Percentiles rank a stretch among this genome's conserved stretches.
Conservation (phyloP, 2,113 vertebrate species). For the Phalacrocorax aristotelis region DNA sequence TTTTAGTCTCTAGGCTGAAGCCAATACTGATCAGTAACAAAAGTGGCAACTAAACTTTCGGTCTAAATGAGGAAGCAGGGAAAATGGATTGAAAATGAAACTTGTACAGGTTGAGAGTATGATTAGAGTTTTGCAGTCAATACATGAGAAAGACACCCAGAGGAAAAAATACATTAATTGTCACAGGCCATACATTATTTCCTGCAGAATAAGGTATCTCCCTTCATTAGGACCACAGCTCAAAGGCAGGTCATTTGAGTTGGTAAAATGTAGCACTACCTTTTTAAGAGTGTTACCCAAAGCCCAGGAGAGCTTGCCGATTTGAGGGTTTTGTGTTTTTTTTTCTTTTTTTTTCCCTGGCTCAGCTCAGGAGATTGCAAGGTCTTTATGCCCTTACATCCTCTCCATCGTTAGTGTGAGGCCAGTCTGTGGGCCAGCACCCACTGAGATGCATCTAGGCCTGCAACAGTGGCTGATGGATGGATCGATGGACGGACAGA, state of each 20-base stretch:
- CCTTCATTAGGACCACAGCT: neutral
- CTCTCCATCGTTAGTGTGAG: fast-evolving
- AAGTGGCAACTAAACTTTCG: neutral
- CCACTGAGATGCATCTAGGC: neutral
- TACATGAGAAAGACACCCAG: neutral
- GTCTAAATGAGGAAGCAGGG: neutral
- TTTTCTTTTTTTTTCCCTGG: neutral
- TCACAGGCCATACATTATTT: neutral
- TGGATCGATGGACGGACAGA: neutral
- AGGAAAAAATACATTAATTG: neutral
- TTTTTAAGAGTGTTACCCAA: neutral
- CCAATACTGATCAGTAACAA: neutral
- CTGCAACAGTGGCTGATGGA: neutral
- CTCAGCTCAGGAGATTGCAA: neutral
- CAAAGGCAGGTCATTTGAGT: neutral
- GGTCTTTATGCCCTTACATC: neutral
- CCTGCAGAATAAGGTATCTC: neutral
- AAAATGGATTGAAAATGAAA: neutral
- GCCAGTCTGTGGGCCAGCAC: neutral
- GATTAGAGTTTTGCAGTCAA: neutral
- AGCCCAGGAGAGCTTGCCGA: neutral
- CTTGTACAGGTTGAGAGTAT: neutral
- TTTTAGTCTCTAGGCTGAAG: neutral
- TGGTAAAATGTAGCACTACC: too few relatives aligned
- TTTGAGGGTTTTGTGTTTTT: neutral